Conservation (phyloP, 37 sponge, comb jelly and placozoan species). For the Haliclona indistincta region DNA sequence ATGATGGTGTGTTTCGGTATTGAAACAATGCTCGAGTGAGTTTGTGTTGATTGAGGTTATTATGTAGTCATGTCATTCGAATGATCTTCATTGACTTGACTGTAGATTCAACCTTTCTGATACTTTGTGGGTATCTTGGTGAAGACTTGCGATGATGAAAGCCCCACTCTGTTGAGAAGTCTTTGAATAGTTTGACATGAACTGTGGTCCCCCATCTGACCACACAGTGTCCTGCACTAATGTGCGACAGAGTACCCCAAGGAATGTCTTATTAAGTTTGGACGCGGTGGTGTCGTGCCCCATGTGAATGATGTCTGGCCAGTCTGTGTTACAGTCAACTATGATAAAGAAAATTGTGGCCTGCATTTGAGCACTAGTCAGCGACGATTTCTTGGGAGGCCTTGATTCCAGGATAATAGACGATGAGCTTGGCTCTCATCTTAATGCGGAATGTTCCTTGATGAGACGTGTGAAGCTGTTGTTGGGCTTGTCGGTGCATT, state of each 20-base stretch:
- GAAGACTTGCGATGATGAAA: background rate
- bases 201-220: no score
- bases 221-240: background rate
- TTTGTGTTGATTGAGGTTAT: background rate
- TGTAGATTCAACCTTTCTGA: background rate
- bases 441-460: no score
- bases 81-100: constrained; percentile 11
- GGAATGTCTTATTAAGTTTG: background rate
- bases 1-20: constrained; percentile 30
- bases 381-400: no score
- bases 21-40: constrained; percentile 21
- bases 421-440: no score
- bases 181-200: no score
- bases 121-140: constrained; percentile 8
- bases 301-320: constrained; percentile 15
- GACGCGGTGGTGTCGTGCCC: constrained; percentile 3
- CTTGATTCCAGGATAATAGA: no score
- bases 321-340: constrained; percentile 18
- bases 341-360: background rate
- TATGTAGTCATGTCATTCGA: no score
- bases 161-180: no score
- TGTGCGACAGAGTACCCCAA: background rate
- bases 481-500: no score
- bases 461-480: no score
- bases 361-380: no score